Percentiles rank a stretch among this genome's conserved stretches.
Conservation (phyloP, 2,113 vertebrate genomes). For the Podocnemis expansa region DNA sequence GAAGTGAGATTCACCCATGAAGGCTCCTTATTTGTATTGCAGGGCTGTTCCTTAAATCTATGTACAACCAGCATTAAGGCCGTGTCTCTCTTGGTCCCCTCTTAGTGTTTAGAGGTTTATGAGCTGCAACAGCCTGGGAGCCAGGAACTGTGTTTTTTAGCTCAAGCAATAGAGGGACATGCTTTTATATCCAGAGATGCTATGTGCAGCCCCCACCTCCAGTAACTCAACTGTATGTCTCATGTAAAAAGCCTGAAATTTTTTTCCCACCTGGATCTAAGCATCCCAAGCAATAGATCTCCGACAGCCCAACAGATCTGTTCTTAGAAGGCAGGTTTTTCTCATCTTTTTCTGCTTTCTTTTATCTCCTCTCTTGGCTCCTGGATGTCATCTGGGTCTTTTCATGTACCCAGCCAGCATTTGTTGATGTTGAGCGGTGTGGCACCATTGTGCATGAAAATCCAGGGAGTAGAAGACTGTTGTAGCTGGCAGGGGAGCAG, state of each 20-base stretch:
- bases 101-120: background rate
- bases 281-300: too few relatives aligned
- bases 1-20: too few relatives aligned
- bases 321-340: background rate
- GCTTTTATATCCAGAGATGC: background rate
- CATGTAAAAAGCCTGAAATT: background rate
- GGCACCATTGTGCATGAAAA: background rate
- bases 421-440: background rate
- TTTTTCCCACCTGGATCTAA: background rate
- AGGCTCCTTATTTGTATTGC: too few relatives aligned
- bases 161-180: background rate
- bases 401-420: background rate
- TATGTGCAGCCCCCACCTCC: background rate
- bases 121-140: background rate
- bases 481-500: background rate
- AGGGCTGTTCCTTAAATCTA: background rate
- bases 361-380: background rate
- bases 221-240: background rate
- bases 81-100: background rate
- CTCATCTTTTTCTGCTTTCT: background rate
- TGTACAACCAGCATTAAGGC: background rate
- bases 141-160: background rate
- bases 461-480: background rate
- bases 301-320: background rate
- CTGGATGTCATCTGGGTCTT: background rate